Base-by-base conservation (phyloP, 1,140 invertebrate genomes). In the Drosophila persimilis region DNA sequence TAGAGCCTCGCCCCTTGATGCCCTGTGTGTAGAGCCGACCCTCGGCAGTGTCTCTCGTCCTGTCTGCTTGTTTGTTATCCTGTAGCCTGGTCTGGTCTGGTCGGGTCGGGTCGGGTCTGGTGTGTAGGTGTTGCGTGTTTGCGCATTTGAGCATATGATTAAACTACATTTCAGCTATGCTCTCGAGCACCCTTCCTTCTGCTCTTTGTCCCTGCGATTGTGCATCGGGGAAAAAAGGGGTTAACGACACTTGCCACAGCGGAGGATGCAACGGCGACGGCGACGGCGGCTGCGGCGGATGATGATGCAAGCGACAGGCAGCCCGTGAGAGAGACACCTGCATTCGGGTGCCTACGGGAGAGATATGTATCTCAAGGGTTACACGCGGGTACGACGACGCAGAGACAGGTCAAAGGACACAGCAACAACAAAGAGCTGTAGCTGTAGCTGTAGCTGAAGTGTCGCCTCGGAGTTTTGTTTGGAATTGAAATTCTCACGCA, bases 91-190 rank as follows among this genome's bases (percentile, higher is more conserved):
- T 39, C 35, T 5, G 35, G 11, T 15, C 15, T 15, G 15, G 15
- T 39, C 11, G 35, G 35, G 53, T 64, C 44, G 48, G 50, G 53
- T 58, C 54, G 56, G 52, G 43, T 76, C 50, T 60, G 65, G 65
- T 57, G 66, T 61, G 80, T 84, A 74, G 80, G 73, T 86, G 80
- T 80, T 85, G 77, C 81, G 83, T 85, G 81, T 86, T 85, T 85
- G 77, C 72, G 81, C 81, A 85, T 85, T 74, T 85, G 73, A 81
- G 81, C 83, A 85, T 80, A 81, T 85, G 81, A 85, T 85, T 85
- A 85, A 78, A 86, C 81, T 85, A 85, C 81, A 86, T 85, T 86
- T 86, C 65, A 62, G 47, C 35, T 39, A 39, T 39, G 35, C 35
- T 39, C 35, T 39, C 35, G 3, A 65, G 51, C 45, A 54, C 60